phyloP scores from a whole-genome alignment of 2,113 vertebrate genomes.

The Leucosticte australis region DNA sequence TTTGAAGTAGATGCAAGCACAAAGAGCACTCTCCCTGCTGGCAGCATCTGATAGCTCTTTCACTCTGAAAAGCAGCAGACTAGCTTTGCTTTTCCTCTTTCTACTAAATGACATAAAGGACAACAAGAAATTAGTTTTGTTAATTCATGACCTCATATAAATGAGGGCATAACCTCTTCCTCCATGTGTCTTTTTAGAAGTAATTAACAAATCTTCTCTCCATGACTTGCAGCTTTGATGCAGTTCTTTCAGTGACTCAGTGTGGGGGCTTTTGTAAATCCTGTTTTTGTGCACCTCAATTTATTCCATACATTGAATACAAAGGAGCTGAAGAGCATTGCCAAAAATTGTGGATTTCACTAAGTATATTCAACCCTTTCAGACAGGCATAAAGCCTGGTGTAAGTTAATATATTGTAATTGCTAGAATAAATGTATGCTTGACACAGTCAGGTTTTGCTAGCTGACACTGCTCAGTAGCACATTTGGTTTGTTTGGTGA shows the following conservation, averaged over 20 bases:
- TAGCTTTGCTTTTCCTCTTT: neutral
- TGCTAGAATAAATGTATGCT: neutral
- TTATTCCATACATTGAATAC: neutral
- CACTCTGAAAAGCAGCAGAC: neutral
- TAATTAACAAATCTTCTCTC: neutral
- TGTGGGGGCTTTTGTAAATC: constrained; percentile 13
- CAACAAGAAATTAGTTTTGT: neutral
- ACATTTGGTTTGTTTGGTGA: neutral
- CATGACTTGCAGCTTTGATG: neutral
- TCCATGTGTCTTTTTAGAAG: neutral
- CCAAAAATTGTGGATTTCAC: neutral
- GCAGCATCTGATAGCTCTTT: neutral
- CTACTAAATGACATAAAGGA: neutral
- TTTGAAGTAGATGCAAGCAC: neutral
- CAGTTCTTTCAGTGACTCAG: neutral
- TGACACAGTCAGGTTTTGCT: neutral
- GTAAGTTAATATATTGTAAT: neutral
- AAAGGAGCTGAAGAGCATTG: neutral
- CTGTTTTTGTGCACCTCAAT: neutral
- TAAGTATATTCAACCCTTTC: neutral
- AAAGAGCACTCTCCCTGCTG: neutral
- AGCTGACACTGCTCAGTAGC: neutral
- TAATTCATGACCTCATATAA: neutral
- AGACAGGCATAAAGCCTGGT: neutral
- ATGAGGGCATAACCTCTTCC: neutral